phyloP scores from a whole-genome alignment of 2,113 vertebrate genomes.

The Callaeas wilsoni region DNA sequence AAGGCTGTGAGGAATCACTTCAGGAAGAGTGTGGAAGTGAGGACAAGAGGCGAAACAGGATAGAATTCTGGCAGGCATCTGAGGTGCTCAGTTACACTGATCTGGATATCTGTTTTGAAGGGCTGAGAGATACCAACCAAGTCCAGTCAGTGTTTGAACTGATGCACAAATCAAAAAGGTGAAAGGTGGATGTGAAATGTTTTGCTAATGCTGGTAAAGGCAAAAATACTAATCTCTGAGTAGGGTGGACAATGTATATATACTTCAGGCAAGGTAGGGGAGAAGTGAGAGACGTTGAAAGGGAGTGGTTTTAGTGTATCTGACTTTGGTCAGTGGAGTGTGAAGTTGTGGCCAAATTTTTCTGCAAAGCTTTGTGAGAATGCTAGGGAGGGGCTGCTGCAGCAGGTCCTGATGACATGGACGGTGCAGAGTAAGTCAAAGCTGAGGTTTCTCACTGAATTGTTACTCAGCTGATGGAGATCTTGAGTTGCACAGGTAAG shows the following conservation, averaged over 20 bases:
- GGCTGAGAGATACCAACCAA: not conserved
- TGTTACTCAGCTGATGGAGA: not conserved
- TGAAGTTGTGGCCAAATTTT: not conserved
- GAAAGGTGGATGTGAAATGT: not conserved
- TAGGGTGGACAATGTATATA: not conserved
- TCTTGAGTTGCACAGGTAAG: not conserved
- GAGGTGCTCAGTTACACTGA: not conserved
- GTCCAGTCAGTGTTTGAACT: not conserved
- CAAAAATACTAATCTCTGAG: not conserved
- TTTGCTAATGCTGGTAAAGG: not conserved
- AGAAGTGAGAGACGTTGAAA: not conserved
- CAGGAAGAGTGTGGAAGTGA: not conserved
- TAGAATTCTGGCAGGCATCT: not conserved
- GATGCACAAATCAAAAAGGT: not conserved
- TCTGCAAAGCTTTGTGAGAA: not conserved
- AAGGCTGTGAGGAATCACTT: not conserved
- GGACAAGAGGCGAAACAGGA: not conserved
- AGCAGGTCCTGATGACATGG: rapidly evolving
- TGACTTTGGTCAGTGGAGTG: not conserved
- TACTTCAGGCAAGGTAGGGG: not conserved
- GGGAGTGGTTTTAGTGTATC: not conserved
- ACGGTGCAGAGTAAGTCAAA: not conserved
- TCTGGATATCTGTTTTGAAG: not conserved
- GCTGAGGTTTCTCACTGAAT: not conserved
- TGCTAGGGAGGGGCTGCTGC: not conserved